phyloP scores from a whole-genome alignment of 2,113 vertebrate species.

The Herpetotheres cachinnans region DNA sequence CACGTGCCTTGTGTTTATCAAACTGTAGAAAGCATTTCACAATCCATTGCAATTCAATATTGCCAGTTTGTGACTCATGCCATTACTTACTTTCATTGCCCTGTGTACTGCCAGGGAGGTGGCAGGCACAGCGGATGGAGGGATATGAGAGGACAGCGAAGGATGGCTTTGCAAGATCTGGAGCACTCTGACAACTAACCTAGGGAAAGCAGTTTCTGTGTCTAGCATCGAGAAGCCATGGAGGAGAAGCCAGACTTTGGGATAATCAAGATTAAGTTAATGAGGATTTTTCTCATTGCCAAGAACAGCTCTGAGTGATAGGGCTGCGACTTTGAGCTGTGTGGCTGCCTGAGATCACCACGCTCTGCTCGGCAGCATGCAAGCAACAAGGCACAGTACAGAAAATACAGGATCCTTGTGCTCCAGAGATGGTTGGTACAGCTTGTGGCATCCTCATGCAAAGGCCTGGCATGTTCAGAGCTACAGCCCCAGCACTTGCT shows the following conservation, averaged over 20 bases:
- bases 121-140: neutral
- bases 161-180: neutral
- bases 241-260: neutral
- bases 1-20: neutral
- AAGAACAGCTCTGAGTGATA: too few species aligned
- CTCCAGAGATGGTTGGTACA: neutral
- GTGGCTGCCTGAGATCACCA: neutral
- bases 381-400: too few species aligned
- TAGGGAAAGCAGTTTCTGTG: neutral
- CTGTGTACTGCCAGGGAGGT: neutral
- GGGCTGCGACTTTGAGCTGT: too few species aligned
- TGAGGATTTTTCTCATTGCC: neutral
- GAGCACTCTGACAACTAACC: neutral
- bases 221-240: neutral
- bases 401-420: neutral
- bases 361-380: rapidly evolving
- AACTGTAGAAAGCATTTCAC: neutral
- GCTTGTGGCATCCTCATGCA: neutral
- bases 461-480: neutral
- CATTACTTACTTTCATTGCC: neutral
- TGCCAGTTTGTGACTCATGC: neutral
- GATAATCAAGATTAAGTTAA: neutral
- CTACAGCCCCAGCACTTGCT: neutral
- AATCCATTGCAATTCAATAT: neutral
- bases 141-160: neutral